A percentile compares a stretch with the other conserved stretches of the same genome.
Evolutionary conservation across 2,888 invertebrate genomes (phyloP).

Genomic region (Apodemia hepburni): DNA sequence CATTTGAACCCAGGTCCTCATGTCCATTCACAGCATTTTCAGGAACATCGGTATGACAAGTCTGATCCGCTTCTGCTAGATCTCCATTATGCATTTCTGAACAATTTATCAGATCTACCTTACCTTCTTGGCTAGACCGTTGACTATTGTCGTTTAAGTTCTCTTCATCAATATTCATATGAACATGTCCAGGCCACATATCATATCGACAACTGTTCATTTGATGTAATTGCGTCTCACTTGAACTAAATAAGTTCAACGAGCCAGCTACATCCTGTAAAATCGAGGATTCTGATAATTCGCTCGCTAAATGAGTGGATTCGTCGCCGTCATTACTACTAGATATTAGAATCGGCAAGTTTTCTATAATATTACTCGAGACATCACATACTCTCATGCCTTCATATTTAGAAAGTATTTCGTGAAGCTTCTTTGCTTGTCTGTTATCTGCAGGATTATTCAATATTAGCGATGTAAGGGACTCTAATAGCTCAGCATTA

Average conservation of each 20-base stretch:
- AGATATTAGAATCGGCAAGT: slow-evolving; percentile 49
- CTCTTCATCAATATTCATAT: slow-evolving; percentile 53
- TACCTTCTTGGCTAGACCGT: slow-evolving; percentile 61
- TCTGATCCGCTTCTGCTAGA: slow-evolving; percentile 90
- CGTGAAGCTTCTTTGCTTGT: slow-evolving; percentile 54
- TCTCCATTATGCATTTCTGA: slow-evolving; percentile 85
- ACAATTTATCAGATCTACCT: slow-evolving; percentile 67
- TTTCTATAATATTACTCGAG: slow-evolving; percentile 62
- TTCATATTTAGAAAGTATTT: slow-evolving; percentile 62
- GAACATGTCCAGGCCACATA: slow-evolving; percentile 62
- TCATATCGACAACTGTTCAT: slow-evolving; percentile 62
- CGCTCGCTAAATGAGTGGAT: slow-evolving; percentile 43
- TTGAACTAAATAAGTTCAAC: slow-evolving; percentile 58
- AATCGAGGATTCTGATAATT: slow-evolving; percentile 54
- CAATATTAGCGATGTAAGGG: slow-evolving; percentile 71
- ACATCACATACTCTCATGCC: slow-evolving; percentile 65
- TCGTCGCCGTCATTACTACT: slow-evolving; percentile 45
- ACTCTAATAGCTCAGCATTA: slow-evolving; percentile 68
- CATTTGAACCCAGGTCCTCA: slow-evolving; percentile 44
- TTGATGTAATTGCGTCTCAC: slow-evolving; percentile 61
- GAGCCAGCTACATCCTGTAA: slow-evolving; percentile 73
- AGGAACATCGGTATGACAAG: slow-evolving; percentile 68
- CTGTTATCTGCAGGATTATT: slow-evolving; percentile 55
- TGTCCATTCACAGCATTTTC: slow-evolving; percentile 38
- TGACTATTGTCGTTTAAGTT: slow-evolving; percentile 53